Evolutionary conservation across 2,888 invertebrate genomes (phyloP).

Genomic region (Pammene fasciana): DNA sequence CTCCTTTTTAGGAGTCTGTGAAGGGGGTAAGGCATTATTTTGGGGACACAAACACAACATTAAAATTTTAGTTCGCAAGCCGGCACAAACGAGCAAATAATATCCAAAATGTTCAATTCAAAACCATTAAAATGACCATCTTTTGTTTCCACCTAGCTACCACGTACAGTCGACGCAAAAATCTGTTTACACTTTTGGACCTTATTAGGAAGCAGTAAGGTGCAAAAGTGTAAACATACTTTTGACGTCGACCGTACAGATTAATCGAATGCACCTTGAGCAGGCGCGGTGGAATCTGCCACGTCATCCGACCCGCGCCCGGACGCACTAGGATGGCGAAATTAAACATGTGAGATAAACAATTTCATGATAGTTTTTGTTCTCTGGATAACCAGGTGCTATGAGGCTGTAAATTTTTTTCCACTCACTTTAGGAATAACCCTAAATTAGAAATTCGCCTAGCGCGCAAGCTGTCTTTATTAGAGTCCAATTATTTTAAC

Average conservation of each 20-base stretch:
- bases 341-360: slow-evolving; percentile 39
- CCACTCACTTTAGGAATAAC: neutral
- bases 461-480: neutral
- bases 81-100: neutral
- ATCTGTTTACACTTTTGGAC: no score
- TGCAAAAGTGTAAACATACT: no score
- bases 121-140: neutral
- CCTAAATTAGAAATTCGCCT: neutral
- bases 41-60: no score
- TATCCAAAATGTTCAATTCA: neutral
- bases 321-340: slow-evolving; percentile 35
- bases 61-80: no score
- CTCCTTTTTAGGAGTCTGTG: no score
- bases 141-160: slow-evolving; percentile 40
- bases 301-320: slow-evolving; percentile 41
- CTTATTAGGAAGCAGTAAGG: no score
- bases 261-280: slow-evolving; percentile 33
- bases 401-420: neutral
- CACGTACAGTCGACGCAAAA: no score
- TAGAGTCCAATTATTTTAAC: neutral
- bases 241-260: no score
- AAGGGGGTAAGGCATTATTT: no score
- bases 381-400: neutral
- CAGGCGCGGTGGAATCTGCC: slow-evolving; percentile 44
- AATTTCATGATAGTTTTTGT: slow-evolving; percentile 19